Evolutionary conservation across 2,797 vertebrate species (phyloP).

Genomic region (Phrynocephalus forsythii): DNA sequence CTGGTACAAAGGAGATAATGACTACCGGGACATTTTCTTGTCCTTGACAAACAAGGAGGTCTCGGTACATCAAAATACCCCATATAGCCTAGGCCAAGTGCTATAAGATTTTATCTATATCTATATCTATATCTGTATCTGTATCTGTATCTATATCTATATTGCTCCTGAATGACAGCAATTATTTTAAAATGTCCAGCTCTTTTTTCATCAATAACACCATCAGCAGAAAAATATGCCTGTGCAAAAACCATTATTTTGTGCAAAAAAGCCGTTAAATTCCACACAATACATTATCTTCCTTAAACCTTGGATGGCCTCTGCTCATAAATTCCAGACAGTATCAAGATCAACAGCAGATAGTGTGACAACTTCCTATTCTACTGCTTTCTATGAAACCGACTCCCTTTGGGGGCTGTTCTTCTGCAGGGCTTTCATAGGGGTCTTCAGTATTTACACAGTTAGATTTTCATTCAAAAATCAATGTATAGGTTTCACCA

Average conservation of each 20-base stretch:
- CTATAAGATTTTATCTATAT: too few species aligned
- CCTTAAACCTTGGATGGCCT: not conserved
- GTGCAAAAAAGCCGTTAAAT: too few species aligned
- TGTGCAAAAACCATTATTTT: too few species aligned
- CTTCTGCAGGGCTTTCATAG: not conserved
- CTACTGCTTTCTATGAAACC: not conserved
- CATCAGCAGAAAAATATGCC: too few species aligned
- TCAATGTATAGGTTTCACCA: too few species aligned
- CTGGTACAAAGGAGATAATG: not conserved
- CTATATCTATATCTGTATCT: not conserved
- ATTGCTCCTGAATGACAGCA: not conserved
- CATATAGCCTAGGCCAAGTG: too few species aligned
- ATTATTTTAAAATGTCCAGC: too few species aligned
- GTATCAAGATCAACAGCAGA: not conserved
- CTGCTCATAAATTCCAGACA: not conserved
- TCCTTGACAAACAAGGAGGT: too few species aligned
- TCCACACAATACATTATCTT: not conserved
- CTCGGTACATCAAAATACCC: too few species aligned
- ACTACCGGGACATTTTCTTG: too few species aligned
- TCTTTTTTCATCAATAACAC: too few species aligned
- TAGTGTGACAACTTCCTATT: not conserved
- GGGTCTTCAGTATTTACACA: not conserved
- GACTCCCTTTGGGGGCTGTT: not conserved
- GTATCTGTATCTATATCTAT: not conserved
- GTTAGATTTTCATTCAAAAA: too few species aligned